Evolutionary conservation across 2,797 vertebrate genomes (phyloP), one percentile per base, ranked within the genome.

Genomic region (Sebastes kiyomatsui): DNA sequence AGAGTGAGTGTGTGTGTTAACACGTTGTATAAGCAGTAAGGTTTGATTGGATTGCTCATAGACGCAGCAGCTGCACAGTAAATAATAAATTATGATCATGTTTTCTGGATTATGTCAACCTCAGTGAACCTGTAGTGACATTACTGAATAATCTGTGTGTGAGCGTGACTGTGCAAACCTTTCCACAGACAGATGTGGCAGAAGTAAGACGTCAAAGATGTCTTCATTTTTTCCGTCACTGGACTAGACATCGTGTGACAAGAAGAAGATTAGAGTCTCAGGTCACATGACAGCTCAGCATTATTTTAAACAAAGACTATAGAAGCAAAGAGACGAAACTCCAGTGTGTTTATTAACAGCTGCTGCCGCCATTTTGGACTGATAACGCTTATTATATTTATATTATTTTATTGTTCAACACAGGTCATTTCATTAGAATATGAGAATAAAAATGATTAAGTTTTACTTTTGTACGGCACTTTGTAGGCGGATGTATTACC

Each of bases 171-270:
- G 20, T 72, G 72, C 14, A 61, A 65, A 54, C 55, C 73, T 69
- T 73, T 84, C 69, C 67, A 67, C 12, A 73, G 76, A 77, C 70
- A 84, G 72, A 83, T 86, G 72, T 54, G 59, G 60, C 69, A 38
- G 13, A 42, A 42, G 23, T 12, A 49, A 62, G 59, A 77, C 52
- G 32, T 78, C 76, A 85, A 72, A 67, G 23, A 77, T 23, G 71
- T 77, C 22, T 65, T 52, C 2, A 16, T 76, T 69, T 74, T 64
- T 74, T 52, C 56, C 35, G 27, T 22, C n/a, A 20, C 16, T 49
- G 18, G 42, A 49, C 42, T 49, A 5, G 67, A 46, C 33, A 16
- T 20, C 49, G 72, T 79, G 76, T 79, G 76, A 72, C 54, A 67
- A n/a, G 49, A 25, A 13, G 1, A 72, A 25, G 76, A 85, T 83